phyloP scores from a whole-genome alignment of 2,888 invertebrate genomes.

The Argyresthia goedartella region DNA sequence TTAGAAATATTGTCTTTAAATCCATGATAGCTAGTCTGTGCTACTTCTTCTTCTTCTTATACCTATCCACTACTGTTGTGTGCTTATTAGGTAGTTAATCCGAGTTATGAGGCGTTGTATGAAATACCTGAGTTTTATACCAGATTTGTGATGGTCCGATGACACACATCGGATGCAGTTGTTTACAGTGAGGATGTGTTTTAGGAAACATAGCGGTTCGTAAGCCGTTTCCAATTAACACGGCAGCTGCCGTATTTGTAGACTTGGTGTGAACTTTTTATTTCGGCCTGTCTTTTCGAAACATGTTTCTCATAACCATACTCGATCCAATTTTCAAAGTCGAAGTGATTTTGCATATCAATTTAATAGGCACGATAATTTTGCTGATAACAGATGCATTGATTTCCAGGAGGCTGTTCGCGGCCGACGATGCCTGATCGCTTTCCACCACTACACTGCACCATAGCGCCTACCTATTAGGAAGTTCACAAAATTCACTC shows the following conservation, averaged over 20 bases:
- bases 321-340: no score
- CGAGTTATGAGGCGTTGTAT: not conserved
- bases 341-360: no score
- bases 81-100: not conserved
- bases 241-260: conserved; percentile 41
- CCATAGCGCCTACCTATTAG: no score
- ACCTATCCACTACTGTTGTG: no score
- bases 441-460: no score
- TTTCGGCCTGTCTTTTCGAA: no score
- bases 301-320: no score
- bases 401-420: no score
- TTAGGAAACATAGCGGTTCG: conserved; percentile 60
- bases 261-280: conserved; percentile 10
- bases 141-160: conserved; percentile 24
- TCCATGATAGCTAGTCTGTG: conserved; percentile 15
- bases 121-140: conserved; percentile 31
- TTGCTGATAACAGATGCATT: no score
- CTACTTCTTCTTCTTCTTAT: not conserved
- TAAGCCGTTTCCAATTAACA: conserved; percentile 57
- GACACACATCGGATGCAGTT: conserved; percentile 59
- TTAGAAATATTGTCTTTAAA: conserved; percentile 14
- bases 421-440: no score
- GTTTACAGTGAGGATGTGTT: conserved; percentile 48
- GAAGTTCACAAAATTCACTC: no score
- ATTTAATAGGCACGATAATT: no score